A percentile compares a stretch with the other conserved stretches of the same genome.
Evolutionary conservation across 1,140 invertebrate species (phyloP).

Genomic region (Acromyrmex heyeri): DNA sequence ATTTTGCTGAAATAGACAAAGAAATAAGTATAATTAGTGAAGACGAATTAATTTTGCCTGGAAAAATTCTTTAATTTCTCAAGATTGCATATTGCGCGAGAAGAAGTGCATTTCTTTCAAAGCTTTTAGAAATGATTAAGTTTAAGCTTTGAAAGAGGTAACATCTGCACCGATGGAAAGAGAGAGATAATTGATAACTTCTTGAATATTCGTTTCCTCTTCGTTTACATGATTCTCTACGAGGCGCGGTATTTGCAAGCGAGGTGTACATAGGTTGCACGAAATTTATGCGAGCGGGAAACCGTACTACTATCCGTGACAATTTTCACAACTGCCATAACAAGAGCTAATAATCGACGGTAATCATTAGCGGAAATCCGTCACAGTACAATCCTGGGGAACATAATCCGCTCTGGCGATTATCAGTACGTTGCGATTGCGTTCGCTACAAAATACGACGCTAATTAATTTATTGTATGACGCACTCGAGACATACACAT

Average conservation of each 20-base stretch:
- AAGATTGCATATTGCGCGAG: neutral
- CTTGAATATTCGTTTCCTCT: neutral
- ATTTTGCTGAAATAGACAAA: neutral
- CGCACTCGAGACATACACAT: neutral
- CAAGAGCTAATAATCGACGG: slow-evolving; percentile 68
- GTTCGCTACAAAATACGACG: slow-evolving; percentile 7
- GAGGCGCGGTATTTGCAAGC: slow-evolving; percentile 33
- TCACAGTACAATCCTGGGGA: slow-evolving; percentile 59
- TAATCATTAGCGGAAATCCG: slow-evolving; percentile 70
- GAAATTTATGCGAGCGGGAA: slow-evolving; percentile 56
- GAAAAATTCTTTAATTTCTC: slow-evolving; percentile 31
- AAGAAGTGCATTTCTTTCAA: neutral
- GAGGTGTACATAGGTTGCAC: slow-evolving; percentile 19
- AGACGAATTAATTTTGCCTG: slow-evolving; percentile 8
- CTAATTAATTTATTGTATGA: slow-evolving; percentile 41
- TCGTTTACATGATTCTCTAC: neutral
- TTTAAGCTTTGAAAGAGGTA: neutral
- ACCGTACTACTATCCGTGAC: slow-evolving; percentile 51
- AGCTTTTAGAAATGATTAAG: slow-evolving; percentile 11
- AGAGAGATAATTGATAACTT: neutral
- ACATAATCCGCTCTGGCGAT: slow-evolving; percentile 65
- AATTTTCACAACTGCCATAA: slow-evolving; percentile 73
- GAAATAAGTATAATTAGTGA: neutral
- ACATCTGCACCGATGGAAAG: neutral
- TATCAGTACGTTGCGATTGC: slow-evolving; percentile 52